A percentile compares a stretch with the other conserved stretches of the same genome.
phyloP scores from a whole-genome alignment of 1,140 invertebrate species.

The Atta texana region DNA sequence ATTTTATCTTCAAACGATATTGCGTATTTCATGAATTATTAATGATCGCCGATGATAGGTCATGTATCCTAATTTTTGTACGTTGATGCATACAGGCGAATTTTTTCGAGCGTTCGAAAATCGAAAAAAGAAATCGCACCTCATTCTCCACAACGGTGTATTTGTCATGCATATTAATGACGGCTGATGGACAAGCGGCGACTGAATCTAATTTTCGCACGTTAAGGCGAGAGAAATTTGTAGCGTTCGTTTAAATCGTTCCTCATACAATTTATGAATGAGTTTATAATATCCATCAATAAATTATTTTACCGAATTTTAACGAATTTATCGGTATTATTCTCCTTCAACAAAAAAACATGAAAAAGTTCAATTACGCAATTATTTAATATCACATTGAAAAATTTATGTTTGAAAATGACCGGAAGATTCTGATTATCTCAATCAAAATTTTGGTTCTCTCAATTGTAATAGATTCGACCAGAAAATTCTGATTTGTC shows the following conservation, averaged over 20 bases:
- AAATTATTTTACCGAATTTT: too few relatives aligned
- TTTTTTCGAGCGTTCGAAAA: neutral
- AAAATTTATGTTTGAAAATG: too few relatives aligned
- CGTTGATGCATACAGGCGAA: constrained; percentile 35
- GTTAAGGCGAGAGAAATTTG: constrained; percentile 47
- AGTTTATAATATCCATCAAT: constrained; percentile 4
- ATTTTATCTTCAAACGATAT: constrained; percentile 43
- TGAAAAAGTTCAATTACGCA: neutral
- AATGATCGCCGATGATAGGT: constrained; percentile 55
- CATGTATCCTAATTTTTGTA: constrained; percentile 57
- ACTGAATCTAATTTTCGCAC: constrained; percentile 55
- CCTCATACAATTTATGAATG: neutral
- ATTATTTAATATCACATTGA: constrained; percentile 11
- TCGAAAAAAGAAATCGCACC: constrained; percentile 60
- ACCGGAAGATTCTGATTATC: too few relatives aligned
- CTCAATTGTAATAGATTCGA: too few relatives aligned
- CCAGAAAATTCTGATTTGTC: too few relatives aligned
- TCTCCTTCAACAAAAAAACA: neutral
- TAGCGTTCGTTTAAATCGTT: constrained; percentile 21
- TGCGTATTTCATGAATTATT: constrained; percentile 57
- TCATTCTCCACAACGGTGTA: constrained; percentile 44
- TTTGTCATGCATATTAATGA: constrained; percentile 64
- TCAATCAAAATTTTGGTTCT: too few relatives aligned
- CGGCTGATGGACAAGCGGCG: constrained; percentile 47
- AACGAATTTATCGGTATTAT: neutral